These are phyloP conservation scores for Polypterus senegalus DNA, from an alignment of 2,113 vertebrate genomes.

Conservation along the genomic window DNA sequence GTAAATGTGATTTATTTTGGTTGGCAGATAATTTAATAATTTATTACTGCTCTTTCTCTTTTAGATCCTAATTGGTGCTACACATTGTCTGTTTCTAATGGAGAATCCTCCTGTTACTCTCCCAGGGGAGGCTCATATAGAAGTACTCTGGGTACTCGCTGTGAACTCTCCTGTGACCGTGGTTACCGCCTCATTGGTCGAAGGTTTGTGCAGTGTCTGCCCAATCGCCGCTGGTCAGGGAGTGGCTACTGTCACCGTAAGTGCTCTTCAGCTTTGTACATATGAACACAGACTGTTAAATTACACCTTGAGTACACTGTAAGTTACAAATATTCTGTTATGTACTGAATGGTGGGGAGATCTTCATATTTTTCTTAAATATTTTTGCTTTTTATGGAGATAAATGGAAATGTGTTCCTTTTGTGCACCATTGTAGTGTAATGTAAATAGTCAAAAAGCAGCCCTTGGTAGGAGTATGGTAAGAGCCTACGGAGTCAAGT, in stretches of 20 bases:
- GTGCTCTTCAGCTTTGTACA: conserved; percentile 26
- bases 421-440: no score
- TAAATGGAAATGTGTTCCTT: no score
- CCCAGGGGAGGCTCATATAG: conserved; percentile 56
- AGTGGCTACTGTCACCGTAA: conserved; percentile 73
- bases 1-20: background rate
- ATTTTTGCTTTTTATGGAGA: no score
- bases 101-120: conserved; percentile 71
- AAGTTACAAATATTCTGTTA: no score
- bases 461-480: no score
- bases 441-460: no score
- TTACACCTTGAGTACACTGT: no score
- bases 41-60: background rate
- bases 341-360: no score
- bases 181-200: conserved; percentile 73
- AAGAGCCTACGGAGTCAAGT: no score
- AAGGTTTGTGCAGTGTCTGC: conserved; percentile 58
- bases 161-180: conserved; percentile 66
- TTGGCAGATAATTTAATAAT: background rate
- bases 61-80: conserved; percentile 80
- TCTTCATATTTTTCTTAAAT: no score
- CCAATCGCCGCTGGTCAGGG: conserved; percentile 79
- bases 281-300: no score
- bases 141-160: conserved; percentile 75
- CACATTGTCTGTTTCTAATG: conserved; percentile 58